Percentiles rank a stretch among this genome's conserved stretches.
Evolutionary conservation across 2,113 vertebrate species (phyloP).

Genomic region (Alligator sinensis): DNA sequence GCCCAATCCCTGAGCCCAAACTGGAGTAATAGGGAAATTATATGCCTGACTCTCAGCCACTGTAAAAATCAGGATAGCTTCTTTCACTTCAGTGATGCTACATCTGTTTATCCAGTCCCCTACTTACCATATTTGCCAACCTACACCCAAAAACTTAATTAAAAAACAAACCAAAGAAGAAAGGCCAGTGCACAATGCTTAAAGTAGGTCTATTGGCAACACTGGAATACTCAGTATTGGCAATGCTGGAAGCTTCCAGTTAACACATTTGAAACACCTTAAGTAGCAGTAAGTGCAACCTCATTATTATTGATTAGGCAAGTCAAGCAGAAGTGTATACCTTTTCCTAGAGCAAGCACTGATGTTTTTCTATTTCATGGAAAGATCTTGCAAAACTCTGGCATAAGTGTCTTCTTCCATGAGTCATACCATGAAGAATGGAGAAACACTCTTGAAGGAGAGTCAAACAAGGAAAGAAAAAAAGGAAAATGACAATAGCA

Average conservation of each 20-base stretch:
- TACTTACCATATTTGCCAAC: too few species aligned
- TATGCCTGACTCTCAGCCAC: background rate
- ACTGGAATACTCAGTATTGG: background rate
- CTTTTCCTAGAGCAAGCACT: conserved; percentile 62
- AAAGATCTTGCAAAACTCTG: conserved; percentile 64
- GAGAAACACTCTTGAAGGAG: conserved; percentile 10
- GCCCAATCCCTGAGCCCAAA: too few species aligned
- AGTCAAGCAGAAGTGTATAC: background rate
- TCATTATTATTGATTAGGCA: conserved; percentile 36
- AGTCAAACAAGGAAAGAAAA: conserved; percentile 53
- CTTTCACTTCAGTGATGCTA: background rate
- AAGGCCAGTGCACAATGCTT: conserved; percentile 17
- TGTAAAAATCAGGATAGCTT: background rate
- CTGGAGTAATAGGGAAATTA: background rate
- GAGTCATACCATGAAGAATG: conserved; percentile 30
- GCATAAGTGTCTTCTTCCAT: background rate
- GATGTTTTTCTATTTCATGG: conserved; percentile 22
- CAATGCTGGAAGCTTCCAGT: conserved; percentile 16
- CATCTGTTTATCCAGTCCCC: too few species aligned
- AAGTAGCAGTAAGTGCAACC: conserved; percentile 32
- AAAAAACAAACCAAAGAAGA: conserved; percentile 24
- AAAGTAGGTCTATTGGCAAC: conserved; percentile 39
- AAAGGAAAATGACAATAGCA: background rate
- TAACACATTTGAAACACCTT: conserved; percentile 28
- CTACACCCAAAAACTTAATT: conserved; percentile 22